These are phyloP conservation scores for Nanorana parkeri DNA, from an alignment of 2,113 vertebrate genomes.

Conservation along the genomic window DNA sequence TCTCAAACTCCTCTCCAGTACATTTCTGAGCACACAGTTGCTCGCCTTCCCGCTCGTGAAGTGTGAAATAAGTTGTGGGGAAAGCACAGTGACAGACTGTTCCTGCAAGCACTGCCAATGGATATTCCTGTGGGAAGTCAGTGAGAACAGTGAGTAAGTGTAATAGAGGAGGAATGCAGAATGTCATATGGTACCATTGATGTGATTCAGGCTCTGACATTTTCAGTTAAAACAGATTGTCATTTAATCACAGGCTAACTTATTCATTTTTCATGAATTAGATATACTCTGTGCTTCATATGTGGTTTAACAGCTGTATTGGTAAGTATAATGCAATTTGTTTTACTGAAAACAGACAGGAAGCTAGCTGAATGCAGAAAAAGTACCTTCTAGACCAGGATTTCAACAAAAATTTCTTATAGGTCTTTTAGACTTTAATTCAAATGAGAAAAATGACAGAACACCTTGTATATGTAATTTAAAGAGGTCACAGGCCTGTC, in stretches of 20 bases:
- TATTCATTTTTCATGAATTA: not conserved
- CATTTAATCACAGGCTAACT: slow-evolving; percentile 3
- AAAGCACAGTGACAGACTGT: slow-evolving; percentile 88
- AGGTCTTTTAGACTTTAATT: too few relatives aligned
- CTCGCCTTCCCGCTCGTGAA: slow-evolving; percentile 90
- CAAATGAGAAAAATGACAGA: too few relatives aligned
- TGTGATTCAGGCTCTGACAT: slow-evolving; percentile 15
- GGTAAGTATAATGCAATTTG: not conserved
- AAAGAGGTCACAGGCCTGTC: too few relatives aligned
- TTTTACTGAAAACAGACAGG: too few relatives aligned
- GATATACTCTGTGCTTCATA: not conserved
- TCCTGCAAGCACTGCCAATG: slow-evolving; percentile 85
- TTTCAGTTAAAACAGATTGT: slow-evolving; percentile 1
- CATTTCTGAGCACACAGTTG: slow-evolving; percentile 88
- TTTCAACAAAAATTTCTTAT: too few relatives aligned
- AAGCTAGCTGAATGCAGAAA: too few relatives aligned
- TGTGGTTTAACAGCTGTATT: not conserved
- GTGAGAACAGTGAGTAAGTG: slow-evolving; percentile 40
- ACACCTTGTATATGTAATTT: too few relatives aligned
- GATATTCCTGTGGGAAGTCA: slow-evolving; percentile 79
- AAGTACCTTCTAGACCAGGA: too few relatives aligned
- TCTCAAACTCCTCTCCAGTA: slow-evolving; percentile 87
- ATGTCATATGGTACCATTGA: slow-evolving; percentile 36
- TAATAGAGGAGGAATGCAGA: slow-evolving; percentile 26
- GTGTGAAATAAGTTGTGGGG: slow-evolving; percentile 87